These are phyloP conservation scores for Vombatus ursinus DNA, from an alignment of 2,113 vertebrate genomes.

Conservation along the genomic window DNA sequence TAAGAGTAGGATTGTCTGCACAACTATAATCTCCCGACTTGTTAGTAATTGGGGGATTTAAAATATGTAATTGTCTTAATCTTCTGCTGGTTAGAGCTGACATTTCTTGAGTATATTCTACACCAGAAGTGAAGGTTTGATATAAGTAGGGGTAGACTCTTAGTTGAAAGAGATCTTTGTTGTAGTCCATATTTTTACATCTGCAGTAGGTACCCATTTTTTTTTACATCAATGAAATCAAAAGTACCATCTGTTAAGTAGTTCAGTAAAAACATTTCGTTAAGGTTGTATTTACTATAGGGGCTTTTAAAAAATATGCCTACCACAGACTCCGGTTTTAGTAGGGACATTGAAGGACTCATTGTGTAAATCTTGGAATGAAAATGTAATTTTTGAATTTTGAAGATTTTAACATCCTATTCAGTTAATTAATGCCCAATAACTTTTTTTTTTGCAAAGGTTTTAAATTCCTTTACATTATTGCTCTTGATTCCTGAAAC, in stretches of 20 bases:
- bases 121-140: neutral
- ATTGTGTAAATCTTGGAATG: conserved; percentile 18
- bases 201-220: neutral
- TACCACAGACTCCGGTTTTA: neutral
- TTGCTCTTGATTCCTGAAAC: neutral
- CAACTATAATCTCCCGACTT: neutral
- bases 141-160: neutral
- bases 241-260: neutral
- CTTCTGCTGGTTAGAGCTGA: neutral
- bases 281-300: neutral
- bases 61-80: neutral
- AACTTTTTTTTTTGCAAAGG: conserved; percentile 1
- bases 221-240: neutral
- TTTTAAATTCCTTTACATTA: neutral
- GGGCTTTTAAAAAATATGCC: neutral
- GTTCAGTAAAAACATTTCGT: neutral
- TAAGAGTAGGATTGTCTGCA: neutral
- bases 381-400: neutral
- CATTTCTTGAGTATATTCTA: neutral
- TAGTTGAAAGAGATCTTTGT: neutral
- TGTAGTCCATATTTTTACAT: neutral
- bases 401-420: neutral
- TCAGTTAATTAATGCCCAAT: neutral
- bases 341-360: neutral
- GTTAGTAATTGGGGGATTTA: neutral